Conservation (phyloP, 2,797 vertebrate genomes). For the Fratercula arctica region DNA sequence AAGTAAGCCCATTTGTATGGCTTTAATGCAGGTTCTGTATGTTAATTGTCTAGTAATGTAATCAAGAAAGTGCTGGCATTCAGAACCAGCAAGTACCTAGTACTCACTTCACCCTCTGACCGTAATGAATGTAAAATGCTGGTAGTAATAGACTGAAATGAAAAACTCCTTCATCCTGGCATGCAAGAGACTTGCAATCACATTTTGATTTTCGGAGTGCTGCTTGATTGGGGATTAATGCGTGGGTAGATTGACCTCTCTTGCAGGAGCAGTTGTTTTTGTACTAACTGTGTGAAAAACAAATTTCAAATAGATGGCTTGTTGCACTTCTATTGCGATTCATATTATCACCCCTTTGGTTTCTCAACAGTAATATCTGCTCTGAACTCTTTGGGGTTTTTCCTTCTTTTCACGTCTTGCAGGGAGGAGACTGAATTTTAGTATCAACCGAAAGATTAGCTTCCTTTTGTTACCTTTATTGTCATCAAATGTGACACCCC, state of each 20-base stretch:
- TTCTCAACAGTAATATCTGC: slow-evolving; percentile 33
- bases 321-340: slow-evolving; percentile 70
- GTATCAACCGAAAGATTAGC: slow-evolving; percentile 22
- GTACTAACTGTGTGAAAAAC: slow-evolving; percentile 76
- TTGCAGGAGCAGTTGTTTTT: slow-evolving; percentile 71
- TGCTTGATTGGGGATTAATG: slow-evolving; percentile 74
- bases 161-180: slow-evolving; percentile 70
- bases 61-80: slow-evolving; percentile 61
- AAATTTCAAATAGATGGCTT: slow-evolving; percentile 74
- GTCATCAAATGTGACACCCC: background rate
- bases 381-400: slow-evolving; percentile 27
- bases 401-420: background rate
- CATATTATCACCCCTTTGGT: slow-evolving; percentile 56
- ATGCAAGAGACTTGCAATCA: slow-evolving; percentile 71
- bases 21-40: background rate
- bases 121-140: slow-evolving; percentile 68
- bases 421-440: background rate
- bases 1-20: background rate
- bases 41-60: slow-evolving; percentile 45
- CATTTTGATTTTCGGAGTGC: slow-evolving; percentile 75
- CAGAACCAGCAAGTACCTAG: slow-evolving; percentile 44
- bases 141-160: slow-evolving; percentile 60
- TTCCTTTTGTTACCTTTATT: slow-evolving; percentile 47
- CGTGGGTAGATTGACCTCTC: slow-evolving; percentile 71
- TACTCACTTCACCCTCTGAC: slow-evolving; percentile 51